Base-by-base conservation (phyloP, 2,797 vertebrate species). In the Acomys russatus region DNA sequence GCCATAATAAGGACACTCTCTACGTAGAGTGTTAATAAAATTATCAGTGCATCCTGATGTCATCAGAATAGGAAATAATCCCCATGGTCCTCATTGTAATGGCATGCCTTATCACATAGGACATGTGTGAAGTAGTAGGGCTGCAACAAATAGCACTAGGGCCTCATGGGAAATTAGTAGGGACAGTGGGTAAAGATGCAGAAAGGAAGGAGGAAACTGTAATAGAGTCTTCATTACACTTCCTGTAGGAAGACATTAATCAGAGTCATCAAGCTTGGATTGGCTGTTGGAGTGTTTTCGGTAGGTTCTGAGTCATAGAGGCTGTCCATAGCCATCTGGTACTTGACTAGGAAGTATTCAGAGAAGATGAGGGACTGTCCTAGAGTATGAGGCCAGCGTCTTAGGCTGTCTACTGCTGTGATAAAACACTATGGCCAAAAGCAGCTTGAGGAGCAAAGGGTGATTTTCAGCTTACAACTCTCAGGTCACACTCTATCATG, bases 111-210 rank as follows among this genome's bases (percentile, higher is more conserved):
- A 7, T 35, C 8, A 23, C 15, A 10, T 22, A 8, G 9, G 22
- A 1, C 30, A 68, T 9, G 0, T 28, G 0, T 49, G 30, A 68
- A 51, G 11, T 2, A 73, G 1, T n/a, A 25, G 12, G 4, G 28
- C 0, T 51, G 38, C 28, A 51, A 51, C 14, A 77, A 77, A 17
- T 77, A 51, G 49, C 23, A 30, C 49, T 77, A 1, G 7, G 38
- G 2, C 2, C 30, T 63, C 15, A 0, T 23, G 0, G 35, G 63
- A 33, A 78, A 64, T 20, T 6, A 73, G 8, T 11, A 54, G 8
- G 11, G 35, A 14, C 64, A 44, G 9, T 64, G 44, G 30, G 8
- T 84, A 33, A 35, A 8, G 15, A 91, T 54, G 4, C n/a, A 90
- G 44, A 86, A 33, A 74, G 6, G 6, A 33, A 77, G 12, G 17